phyloP scores from a whole-genome alignment of 2,888 invertebrate genomes.

The Folsomia manolachei region DNA sequence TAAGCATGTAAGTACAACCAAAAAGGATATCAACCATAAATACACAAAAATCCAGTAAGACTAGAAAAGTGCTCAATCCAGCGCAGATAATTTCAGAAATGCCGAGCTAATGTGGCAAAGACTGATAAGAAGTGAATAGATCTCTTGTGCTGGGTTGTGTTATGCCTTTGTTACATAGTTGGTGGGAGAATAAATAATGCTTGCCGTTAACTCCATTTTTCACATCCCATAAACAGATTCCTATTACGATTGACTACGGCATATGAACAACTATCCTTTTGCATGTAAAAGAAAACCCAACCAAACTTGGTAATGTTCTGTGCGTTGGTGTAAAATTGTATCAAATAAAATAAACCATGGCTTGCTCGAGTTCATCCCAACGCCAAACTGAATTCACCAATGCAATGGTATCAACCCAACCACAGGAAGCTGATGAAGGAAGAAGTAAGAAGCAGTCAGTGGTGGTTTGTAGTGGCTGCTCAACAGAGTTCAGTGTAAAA shows the following conservation, averaged over 20 bases:
- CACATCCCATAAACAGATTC: neutral
- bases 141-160: neutral
- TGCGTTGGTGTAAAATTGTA: neutral
- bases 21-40: neutral
- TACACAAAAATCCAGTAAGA: neutral
- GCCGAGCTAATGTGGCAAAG: neutral
- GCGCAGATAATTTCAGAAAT: neutral
- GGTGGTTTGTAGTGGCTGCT: neutral
- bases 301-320: too few relatives aligned
- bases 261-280: neutral
- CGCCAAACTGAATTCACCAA: neutral
- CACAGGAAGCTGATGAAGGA: neutral
- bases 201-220: neutral
- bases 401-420: neutral
- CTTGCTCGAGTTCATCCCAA: neutral
- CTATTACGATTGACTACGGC: neutral
- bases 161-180: too few relatives aligned
- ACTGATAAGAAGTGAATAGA: neutral
- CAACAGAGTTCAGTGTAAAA: conserved; percentile 8
- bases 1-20: too few relatives aligned
- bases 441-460: neutral
- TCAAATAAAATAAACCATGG: neutral
- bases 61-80: neutral
- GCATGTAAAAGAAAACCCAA: too few relatives aligned
- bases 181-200: too few relatives aligned